A percentile compares a stretch with the other conserved stretches of the same genome.
Conservation (phyloP, 2,113 vertebrate genomes). For the Spermophilus dauricus region DNA sequence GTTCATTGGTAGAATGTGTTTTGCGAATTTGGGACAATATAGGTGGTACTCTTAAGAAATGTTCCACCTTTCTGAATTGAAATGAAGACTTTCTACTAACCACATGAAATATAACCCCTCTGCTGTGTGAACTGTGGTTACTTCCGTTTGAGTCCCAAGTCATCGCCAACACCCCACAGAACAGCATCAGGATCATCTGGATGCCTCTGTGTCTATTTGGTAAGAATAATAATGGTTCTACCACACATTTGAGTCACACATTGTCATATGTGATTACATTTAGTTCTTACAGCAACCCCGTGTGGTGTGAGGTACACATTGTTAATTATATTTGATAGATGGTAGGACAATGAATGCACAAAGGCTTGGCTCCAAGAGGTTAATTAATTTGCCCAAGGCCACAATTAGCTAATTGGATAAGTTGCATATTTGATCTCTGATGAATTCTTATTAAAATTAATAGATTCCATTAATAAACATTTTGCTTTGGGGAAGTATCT, state of each 20-base stretch:
- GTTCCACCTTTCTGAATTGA: conserved; percentile 5
- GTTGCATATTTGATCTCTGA: neutral
- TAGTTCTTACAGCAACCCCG: neutral
- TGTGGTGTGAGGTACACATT: neutral
- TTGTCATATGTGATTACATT: neutral
- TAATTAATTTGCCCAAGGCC: neutral
- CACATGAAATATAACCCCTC: neutral
- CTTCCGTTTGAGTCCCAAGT: neutral
- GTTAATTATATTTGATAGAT: conserved; percentile 2
- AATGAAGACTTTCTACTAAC: neutral
- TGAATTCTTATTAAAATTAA: conserved; percentile 59
- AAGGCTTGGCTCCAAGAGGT: neutral
- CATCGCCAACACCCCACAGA: neutral
- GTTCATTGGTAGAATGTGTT: neutral
- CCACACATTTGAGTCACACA: neutral
- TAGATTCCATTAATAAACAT: conserved; percentile 28
- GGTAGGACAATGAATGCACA: neutral
- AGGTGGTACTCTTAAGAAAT: neutral
- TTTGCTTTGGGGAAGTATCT: conserved; percentile 30
- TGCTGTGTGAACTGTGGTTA: neutral
- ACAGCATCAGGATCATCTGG: neutral
- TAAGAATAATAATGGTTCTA: neutral
- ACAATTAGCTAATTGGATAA: neutral
- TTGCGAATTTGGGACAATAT: neutral
- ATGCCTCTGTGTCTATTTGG: neutral